Evolutionary conservation across 2,113 vertebrate species (phyloP), one percentile per base, ranked within the genome.

Genomic region (Danio rerio): DNA sequence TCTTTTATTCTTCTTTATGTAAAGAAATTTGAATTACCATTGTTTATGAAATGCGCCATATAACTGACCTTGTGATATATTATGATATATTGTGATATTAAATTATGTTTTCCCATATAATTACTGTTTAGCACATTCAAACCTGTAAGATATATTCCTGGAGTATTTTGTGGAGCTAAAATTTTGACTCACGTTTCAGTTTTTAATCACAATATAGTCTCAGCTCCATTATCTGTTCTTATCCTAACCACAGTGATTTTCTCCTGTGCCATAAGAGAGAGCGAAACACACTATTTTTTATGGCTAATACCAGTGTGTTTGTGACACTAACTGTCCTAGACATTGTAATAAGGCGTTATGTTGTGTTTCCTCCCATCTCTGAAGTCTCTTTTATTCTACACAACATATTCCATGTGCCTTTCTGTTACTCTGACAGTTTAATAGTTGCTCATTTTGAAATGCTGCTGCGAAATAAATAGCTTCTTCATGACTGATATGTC

Each of bases 341-440:
- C 49, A 7, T 53, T 18, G 61, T 78, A 79, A 79, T 79, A 49
- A 79, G 62, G 62, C 11, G 20, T 68, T 66, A 20, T 79, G 31
- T 79, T 42, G 47, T 7, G 49, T 66, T 68, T 55, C 62, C 7
- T 40, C 15, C 49, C 21, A 9, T 53, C 16, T 53, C 65, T 66
- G 61, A 55, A 66, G 61, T 15, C 76, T 79, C 58, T 77, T 79
- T 68, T 71, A 71, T 71, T 50, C 69, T 18, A 15, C 20, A 31
- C 7, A 31, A 62, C 18, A 77, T 77, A 50, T 40, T 66, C 31
- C 50, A 13, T 42, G 49, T 20, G 31, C 21, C n/a, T 40, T 58
- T 74, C 12, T 18, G 6, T 74, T 31, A 40, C 42, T 55, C 9
- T 55, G 77, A 3, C 21, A 43, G 21, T 55, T 79, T 79, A 79